Evolutionary conservation across 1,140 invertebrate genomes (phyloP), one percentile per base, ranked within the genome.

Genomic region (Drosophila parvula): DNA sequence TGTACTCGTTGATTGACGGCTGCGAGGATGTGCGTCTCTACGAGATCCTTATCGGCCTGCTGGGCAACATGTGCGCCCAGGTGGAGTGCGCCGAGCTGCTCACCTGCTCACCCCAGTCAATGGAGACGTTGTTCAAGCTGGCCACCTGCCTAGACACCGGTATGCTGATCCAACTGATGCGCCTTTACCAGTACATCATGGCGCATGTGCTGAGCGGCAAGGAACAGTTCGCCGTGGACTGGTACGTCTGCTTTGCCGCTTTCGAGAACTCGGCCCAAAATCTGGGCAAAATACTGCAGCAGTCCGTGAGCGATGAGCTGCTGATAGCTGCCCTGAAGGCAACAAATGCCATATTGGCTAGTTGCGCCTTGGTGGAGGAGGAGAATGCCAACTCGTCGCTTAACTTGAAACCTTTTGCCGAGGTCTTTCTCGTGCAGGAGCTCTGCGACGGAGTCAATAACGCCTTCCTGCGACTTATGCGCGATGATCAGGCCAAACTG

Each of bases 11-110:
- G 10, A 73, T 93, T 68, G 88, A 93, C 86, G 81, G 91, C 69
- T 89, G 92, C 48, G 84, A 94, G 73, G 84, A 94, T 78, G 79
- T 93, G 81, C 90, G 95, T 79, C 92, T 96, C 44, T 93, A 93
- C 90, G 96, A 97, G 93, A 96, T 96, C 62, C 79, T 96, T 3
- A 92, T 96, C 22, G 96, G 96, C 10, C 95, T 96, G 48, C 92
- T 96, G 63, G 95, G 94, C 2, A 96, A 97, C 88, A 94, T 96
- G 93, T 95, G 95, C 74, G 64, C 69, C 18, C 74, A 89, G 28
- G 62, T 84, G 14, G 62, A 78, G 22, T 84, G 85, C 43, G 85
- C 83, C 11, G 64, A 81, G 50, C 95, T 94, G 70, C 90, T 94
- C 22, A 90, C 93, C 65, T 83, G 92, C 56, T 45, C 56, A 8